Percentiles rank a stretch among this genome's conserved stretches.
Evolutionary conservation across 1,140 invertebrate genomes (phyloP).

Genomic region (Acromyrmex echinatior): DNA sequence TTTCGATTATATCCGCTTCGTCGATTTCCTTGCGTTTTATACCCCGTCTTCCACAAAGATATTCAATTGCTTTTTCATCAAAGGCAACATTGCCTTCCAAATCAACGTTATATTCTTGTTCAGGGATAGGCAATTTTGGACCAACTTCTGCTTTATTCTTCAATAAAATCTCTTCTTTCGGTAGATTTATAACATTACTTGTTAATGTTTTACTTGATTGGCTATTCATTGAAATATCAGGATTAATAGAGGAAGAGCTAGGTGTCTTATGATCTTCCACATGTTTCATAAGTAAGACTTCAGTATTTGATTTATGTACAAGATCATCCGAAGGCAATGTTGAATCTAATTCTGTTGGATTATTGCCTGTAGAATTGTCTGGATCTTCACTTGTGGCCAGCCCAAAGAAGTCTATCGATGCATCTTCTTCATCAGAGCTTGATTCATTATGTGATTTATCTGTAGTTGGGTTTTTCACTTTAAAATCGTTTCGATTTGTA

Average conservation of each 20-base stretch:
- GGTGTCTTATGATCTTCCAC: neutral
- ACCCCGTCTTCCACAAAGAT: constrained; percentile 86
- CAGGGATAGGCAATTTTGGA: constrained; percentile 85
- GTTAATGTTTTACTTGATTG: constrained; percentile 63
- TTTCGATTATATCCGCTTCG: constrained; percentile 91
- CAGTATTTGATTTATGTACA: neutral
- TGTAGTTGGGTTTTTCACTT: constrained; percentile 32
- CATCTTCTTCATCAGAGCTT: constrained; percentile 85
- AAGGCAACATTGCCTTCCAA: constrained; percentile 83
- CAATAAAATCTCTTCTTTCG: constrained; percentile 82
- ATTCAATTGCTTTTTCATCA: constrained; percentile 85
- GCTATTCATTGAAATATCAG: neutral
- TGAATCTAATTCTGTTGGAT: neutral
- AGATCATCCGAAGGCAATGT: neutral
- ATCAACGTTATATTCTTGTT: constrained; percentile 86
- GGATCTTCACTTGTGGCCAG: constrained; percentile 10
- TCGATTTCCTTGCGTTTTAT: constrained; percentile 86
- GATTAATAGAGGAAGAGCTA: neutral
- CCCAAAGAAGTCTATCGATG: constrained; percentile 60
- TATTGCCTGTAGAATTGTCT: too few species aligned
- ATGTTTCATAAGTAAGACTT: neutral
- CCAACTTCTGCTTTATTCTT: constrained; percentile 85
- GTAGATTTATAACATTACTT: constrained; percentile 81
- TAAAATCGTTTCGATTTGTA: constrained; percentile 35
- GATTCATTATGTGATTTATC: constrained; percentile 80